phyloP scores from a whole-genome alignment of 2,888 invertebrate genomes.

The Chaetogeoica ovagalla region DNA sequence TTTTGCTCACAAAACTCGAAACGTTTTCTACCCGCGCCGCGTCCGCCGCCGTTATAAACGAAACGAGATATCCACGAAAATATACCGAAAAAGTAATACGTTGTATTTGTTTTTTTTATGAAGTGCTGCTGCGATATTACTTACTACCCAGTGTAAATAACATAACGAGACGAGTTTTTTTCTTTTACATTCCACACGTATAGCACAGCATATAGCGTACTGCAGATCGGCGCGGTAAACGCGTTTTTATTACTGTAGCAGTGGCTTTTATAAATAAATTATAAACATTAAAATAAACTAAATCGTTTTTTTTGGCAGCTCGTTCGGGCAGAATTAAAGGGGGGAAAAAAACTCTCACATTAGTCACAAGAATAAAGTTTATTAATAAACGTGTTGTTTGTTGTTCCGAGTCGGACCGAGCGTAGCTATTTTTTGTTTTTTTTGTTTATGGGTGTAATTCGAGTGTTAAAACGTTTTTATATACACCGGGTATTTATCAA shows the following conservation, averaged over 20 bases:
- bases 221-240: neutral
- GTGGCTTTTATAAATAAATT: slow-evolving; percentile 32
- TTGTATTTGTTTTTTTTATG: too few species aligned
- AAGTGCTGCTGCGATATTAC: too few species aligned
- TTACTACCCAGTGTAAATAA: too few species aligned
- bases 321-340: slow-evolving; percentile 11
- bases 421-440: neutral
- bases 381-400: slow-evolving; percentile 34
- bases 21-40: too few species aligned
- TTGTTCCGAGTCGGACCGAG: slow-evolving; percentile 13
- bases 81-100: too few species aligned
- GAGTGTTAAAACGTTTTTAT: slow-evolving; percentile 18
- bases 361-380: slow-evolving; percentile 41
- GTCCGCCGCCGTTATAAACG: too few species aligned
- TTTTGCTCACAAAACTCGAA: too few species aligned
- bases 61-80: too few species aligned
- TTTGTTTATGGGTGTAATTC: slow-evolving; percentile 36
- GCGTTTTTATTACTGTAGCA: neutral
- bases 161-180: too few species aligned
- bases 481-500: slow-evolving; percentile 18
- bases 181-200: too few species aligned
- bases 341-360: neutral
- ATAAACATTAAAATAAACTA: slow-evolving; percentile 39
- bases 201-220: too few species aligned
- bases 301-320: slow-evolving; percentile 41